These are phyloP conservation scores for Acanthosoma haemorrhoidale DNA, from an alignment of 2,888 invertebrate genomes.

Conservation along the genomic window DNA sequence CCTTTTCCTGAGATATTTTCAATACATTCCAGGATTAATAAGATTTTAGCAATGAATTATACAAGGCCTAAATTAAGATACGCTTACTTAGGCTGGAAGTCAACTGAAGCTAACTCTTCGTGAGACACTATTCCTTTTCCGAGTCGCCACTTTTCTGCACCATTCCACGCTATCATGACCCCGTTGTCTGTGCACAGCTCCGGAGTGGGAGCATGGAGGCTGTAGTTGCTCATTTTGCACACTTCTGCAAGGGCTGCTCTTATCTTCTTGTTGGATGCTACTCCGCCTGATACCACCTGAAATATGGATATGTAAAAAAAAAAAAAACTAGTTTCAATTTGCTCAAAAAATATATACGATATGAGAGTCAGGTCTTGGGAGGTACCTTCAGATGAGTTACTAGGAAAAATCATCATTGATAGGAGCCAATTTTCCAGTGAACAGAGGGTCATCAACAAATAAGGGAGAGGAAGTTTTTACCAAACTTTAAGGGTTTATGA, in stretches of 20 bases:
- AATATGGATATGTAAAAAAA: too few species aligned
- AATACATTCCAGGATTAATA: background rate
- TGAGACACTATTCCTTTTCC: constrained; percentile 49
- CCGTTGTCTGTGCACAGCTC: constrained; percentile 95
- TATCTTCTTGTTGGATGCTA: constrained; percentile 87
- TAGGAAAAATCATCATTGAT: too few species aligned
- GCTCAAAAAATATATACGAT: too few species aligned
- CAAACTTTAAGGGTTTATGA: too few species aligned
- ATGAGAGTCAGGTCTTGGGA: too few species aligned
- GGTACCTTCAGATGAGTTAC: too few species aligned
- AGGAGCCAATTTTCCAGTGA: too few species aligned
- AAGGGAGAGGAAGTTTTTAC: too few species aligned
- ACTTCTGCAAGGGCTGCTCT: constrained; percentile 62
- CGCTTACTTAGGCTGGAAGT: constrained; percentile 53
- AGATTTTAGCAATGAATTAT: background rate
- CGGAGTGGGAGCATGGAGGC: constrained; percentile 70
- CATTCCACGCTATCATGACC: constrained; percentile 99
- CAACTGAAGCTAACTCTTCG: constrained; percentile 55
- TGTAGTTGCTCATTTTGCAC: constrained; percentile 59
- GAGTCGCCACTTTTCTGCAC: constrained; percentile 66
- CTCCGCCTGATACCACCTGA: constrained; percentile 89
- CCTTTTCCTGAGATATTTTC: constrained; percentile 14
- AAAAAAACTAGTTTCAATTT: too few species aligned
- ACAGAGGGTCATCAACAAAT: too few species aligned
- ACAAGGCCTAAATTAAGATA: background rate